These are phyloP conservation scores for Montipora foliosa DNA, from an alignment of 64 coral and sea anemone species.

Conservation along the genomic window DNA sequence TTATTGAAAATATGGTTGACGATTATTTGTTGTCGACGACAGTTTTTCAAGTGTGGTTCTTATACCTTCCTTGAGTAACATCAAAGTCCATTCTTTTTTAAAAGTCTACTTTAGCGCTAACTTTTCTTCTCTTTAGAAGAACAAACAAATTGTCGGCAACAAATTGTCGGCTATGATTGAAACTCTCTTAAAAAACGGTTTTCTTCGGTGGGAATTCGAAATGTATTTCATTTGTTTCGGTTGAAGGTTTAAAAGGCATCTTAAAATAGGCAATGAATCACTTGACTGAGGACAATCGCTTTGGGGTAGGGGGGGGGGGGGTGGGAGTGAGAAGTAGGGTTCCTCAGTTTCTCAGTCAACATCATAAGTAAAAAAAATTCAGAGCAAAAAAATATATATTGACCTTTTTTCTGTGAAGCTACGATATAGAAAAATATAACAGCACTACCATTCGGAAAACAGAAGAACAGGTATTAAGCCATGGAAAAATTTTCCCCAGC, in stretches of 20 bases:
- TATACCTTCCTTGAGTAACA: too few species aligned
- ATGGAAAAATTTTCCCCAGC: neutral
- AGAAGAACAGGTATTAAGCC: neutral
- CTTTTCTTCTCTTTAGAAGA: neutral
- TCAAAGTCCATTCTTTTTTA: too few species aligned
- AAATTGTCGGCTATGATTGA: too few species aligned
- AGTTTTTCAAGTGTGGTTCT: too few species aligned
- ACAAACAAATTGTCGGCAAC: too few species aligned
- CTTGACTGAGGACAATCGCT: neutral
- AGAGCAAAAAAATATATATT: neutral
- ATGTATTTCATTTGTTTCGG: neutral
- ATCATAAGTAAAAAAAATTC: neutral
- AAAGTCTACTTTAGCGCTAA: neutral
- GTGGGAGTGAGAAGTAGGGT: neutral
- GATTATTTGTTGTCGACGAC: neutral
- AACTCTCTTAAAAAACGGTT: too few species aligned
- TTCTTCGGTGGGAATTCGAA: neutral
- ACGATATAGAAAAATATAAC: neutral
- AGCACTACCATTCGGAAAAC: neutral
- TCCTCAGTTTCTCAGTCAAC: neutral
- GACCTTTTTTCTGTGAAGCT: neutral
- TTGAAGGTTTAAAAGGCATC: neutral
- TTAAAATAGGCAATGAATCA: neutral
- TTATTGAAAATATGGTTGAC: neutral
- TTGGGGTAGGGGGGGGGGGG: neutral